A percentile compares a stretch with the other conserved stretches of the same genome.
Conservation (phyloP, 2,113 vertebrate species). For the Dromas ardeola region DNA sequence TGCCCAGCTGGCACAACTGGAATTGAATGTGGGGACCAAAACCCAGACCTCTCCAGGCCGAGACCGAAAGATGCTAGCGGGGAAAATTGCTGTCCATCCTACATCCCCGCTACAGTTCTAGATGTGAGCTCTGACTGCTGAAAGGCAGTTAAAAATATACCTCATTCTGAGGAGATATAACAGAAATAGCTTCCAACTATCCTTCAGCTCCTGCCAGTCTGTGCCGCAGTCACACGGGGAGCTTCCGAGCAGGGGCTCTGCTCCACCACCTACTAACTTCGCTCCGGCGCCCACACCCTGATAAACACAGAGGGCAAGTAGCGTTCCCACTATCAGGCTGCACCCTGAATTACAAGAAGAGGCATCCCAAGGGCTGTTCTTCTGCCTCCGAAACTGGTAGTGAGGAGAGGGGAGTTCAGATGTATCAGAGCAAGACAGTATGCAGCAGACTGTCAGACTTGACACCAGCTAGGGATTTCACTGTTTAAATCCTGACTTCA, state of each 20-base stretch:
- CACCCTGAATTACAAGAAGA: not conserved
- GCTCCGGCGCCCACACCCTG: not conserved
- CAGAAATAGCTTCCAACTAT: slow-evolving; percentile 15
- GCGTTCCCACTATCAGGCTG: not conserved
- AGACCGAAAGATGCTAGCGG: rapidly evolving
- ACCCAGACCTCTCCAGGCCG: not conserved
- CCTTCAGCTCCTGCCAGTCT: not conserved
- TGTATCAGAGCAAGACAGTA: slow-evolving; percentile 11
- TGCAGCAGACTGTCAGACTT: slow-evolving; percentile 49
- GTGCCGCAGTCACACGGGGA: not conserved
- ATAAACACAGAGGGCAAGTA: not conserved
- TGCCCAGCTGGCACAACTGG: not conserved
- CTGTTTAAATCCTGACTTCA: slow-evolving; percentile 56
- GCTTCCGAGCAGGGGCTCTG: not conserved
- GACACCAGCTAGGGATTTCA: slow-evolving; percentile 57
- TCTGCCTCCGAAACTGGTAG: not conserved
- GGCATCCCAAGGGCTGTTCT: not conserved
- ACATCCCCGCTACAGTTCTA: not conserved
- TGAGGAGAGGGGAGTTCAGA: not conserved
- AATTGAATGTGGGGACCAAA: not conserved
- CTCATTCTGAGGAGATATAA: not conserved
- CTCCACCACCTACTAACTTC: not conserved
- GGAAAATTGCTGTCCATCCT: not conserved
- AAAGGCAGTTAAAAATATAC: slow-evolving; percentile 14
- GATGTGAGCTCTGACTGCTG: slow-evolving; percentile 9